phyloP scores from a whole-genome alignment of 2,113 vertebrate genomes.

The Oryzias celebensis region DNA sequence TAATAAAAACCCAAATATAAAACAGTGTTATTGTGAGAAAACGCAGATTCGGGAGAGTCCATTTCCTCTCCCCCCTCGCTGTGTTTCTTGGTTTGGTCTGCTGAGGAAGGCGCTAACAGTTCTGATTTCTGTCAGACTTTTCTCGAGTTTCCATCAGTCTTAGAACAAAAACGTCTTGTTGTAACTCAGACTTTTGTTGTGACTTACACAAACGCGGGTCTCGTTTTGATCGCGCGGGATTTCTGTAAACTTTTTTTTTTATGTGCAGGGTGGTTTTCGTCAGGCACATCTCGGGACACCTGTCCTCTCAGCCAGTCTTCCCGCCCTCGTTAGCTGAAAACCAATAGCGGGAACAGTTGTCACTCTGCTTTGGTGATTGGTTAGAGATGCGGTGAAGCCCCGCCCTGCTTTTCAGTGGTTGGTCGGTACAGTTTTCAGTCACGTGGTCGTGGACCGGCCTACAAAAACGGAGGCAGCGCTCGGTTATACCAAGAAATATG shows the following conservation, averaged over 20 bases:
- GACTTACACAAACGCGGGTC: too few relatives aligned
- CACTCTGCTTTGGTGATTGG: not conserved
- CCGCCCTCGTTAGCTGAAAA: not conserved
- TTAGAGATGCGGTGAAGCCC: not conserved
- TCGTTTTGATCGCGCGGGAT: too few relatives aligned
- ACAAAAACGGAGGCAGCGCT: not conserved
- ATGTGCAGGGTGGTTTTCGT: conserved; percentile 7
- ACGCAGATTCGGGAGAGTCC: too few relatives aligned
- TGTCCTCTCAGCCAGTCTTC: not conserved
- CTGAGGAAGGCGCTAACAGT: not conserved
- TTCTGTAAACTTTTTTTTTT: not conserved
- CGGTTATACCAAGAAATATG: not conserved
- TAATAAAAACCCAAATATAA: too few relatives aligned
- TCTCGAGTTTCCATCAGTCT: too few relatives aligned
- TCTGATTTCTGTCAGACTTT: not conserved
- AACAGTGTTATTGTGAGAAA: too few relatives aligned
- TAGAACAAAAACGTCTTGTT: too few relatives aligned
- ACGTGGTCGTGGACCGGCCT: not conserved
- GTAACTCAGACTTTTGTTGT: too few relatives aligned
- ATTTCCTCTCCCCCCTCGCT: too few relatives aligned
- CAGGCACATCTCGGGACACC: conserved; percentile 38
- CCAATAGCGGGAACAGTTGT: not conserved
- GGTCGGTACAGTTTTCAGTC: not conserved
- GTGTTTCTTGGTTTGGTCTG: too few relatives aligned
- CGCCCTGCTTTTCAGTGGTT: not conserved